Conservation (phyloP, 64 coral and sea anemone species). For the Stichodactyla mertensii region DNA sequence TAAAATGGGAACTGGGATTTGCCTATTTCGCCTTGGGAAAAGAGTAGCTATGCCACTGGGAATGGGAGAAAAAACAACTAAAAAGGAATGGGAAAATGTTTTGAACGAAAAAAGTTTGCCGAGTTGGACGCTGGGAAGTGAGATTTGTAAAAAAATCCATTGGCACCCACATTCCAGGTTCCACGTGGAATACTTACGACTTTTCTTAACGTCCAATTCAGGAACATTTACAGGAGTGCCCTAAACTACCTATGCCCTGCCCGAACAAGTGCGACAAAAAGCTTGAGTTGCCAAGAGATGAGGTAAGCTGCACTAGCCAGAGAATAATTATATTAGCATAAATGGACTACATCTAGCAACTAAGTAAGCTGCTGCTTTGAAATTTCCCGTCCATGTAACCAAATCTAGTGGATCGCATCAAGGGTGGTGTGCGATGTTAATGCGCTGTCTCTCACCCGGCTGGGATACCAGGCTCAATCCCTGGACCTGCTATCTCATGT, state of each 20-base stretch:
- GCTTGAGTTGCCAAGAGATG: conserved; percentile 69
- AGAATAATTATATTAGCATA: neutral
- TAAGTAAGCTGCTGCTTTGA: too few species aligned
- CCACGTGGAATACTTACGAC: neutral
- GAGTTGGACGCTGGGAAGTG: neutral
- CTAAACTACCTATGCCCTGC: conserved; percentile 75
- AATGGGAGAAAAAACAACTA: neutral
- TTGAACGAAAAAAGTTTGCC: neutral
- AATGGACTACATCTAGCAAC: too few species aligned
- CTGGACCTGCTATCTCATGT: too few species aligned
- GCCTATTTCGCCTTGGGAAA: too few species aligned
- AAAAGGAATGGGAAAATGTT: too few species aligned
- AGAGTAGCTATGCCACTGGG: too few species aligned
- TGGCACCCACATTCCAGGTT: neutral
- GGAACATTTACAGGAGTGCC: conserved; percentile 79
- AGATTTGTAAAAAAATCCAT: neutral
- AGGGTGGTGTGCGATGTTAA: too few species aligned
- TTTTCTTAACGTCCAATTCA: conserved; percentile 1
- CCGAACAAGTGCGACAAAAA: conserved; percentile 95
- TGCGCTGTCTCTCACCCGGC: too few species aligned
- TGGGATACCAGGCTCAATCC: too few species aligned
- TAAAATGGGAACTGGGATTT: too few species aligned
- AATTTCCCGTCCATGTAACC: too few species aligned
- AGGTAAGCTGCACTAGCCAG: conserved; percentile 31
- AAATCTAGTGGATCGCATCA: too few species aligned